Base-by-base conservation (phyloP, 37 sponge, comb jelly and placozoan species). In the Chondrilla cf. caribensis region DNA sequence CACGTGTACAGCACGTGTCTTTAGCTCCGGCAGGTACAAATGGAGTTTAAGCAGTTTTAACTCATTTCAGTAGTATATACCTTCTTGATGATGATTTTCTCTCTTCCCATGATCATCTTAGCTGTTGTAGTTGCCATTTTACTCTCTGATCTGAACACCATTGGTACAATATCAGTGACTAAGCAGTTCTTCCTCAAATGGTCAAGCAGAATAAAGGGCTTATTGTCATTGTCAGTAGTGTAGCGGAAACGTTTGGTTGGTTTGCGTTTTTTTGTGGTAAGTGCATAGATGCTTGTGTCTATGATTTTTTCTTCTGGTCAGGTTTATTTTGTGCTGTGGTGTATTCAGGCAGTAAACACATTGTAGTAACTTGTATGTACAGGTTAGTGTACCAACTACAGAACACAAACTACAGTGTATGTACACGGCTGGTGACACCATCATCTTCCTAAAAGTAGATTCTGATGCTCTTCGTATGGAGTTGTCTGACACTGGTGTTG, bases 281-380 rank as follows among this genome's bases (percentile, higher is more conserved):
- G 6, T 47, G 51, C 51, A 14, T 6, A 47, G 11, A 47, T 47
- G 11, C n/a, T n/a, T n/a, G n/a, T n/a, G n/a, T n/a, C n/a, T n/a
- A n/a, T n/a, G 51, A 6, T 14, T 47, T 47, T 6, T 47, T 47
- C 11, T 47, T 11, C 51, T 11, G 11, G 9, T 14, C 11, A 47
- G 51, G 51, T 14, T 19, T 73, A 31, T 95, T 95, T 4, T 88
- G 82, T 38, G 68, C 89, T 59, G 92, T 93, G 2, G 83, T 86
- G 0, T 97, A 97, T 80, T 57, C 86, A 55, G 93, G 90, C 36
- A 90, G 87, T 75, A 97, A 97, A 75, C 95, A 94, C 85, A 95
- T 93, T n/a, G n/a, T n/a, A n/a, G n/a, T n/a, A n/a, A n/a, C n/a
- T n/a, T n/a, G 97, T 28, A 94, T 36, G 54, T 97, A 2, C 95